Percentiles rank a stretch among this genome's conserved stretches.
phyloP scores from a whole-genome alignment of 2,113 vertebrate genomes.

The Marcusenius ussheri region DNA sequence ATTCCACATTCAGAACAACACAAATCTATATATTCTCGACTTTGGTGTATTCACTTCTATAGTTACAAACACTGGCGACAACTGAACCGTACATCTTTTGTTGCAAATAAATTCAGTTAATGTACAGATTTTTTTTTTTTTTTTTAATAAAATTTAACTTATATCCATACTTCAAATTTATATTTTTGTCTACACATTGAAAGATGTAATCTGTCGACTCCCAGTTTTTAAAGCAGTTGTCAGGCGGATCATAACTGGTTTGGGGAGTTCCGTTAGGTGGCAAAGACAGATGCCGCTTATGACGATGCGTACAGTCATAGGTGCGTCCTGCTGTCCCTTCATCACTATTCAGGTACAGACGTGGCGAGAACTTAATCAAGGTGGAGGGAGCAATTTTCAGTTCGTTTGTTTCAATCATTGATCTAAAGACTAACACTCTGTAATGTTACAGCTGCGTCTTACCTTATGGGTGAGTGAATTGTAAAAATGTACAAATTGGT shows the following conservation, averaged over 20 bases:
- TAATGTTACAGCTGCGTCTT: neutral
- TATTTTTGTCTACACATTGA: neutral
- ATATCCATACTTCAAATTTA: neutral
- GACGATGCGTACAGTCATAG: neutral
- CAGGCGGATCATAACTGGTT: neutral
- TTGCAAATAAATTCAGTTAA: neutral
- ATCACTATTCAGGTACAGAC: neutral
- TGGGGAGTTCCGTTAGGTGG: neutral
- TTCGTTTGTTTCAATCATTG: neutral
- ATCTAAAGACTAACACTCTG: neutral
- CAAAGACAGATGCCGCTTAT: neutral
- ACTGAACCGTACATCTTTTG: neutral
- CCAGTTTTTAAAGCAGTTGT: neutral
- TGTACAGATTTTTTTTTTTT: no score
- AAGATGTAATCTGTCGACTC: neutral
- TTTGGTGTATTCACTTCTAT: neutral
- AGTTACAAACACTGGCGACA: neutral
- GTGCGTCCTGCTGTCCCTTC: neutral
- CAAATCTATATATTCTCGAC: neutral
- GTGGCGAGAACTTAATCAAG: neutral
- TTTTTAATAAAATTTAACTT: neutral
- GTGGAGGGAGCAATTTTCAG: neutral
- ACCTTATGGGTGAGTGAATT: neutral
- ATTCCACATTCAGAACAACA: neutral
- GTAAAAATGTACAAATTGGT: neutral